Base-by-base conservation (phyloP, 2,797 vertebrate genomes). In the Acanthopagrus latus region DNA sequence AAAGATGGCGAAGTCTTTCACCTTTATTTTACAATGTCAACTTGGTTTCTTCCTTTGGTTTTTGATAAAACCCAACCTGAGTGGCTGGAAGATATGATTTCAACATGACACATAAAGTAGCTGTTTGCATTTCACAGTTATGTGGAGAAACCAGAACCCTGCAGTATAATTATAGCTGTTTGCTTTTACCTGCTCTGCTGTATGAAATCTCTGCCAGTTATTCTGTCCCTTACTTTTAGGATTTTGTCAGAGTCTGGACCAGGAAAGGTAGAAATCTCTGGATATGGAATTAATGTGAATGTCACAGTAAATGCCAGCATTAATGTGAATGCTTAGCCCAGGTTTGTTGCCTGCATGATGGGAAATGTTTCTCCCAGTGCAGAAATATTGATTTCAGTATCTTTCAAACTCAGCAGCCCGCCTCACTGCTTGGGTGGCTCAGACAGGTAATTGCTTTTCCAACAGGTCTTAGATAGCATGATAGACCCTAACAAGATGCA, bases 311-410 rank as follows among this genome's bases (percentile, higher is more conserved):
- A 89, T 90, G 88, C 76, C 79, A 89, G 84, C 71, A 83, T 88
- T 81, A 66, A 74, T 76, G 58, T 48, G 63, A 71, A 84, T 64
- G 76, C 74, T 81, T 21, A 3, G 60, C 63, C 81, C 64, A 59
- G 78, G 58, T 65, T 82, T 71, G 86, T 81, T 77, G 57, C 74
- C 57, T 86, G 67, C 43, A 48, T 83, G 83, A 87, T 33, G 51
- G 83, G 76, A 81, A 88, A 84, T 63, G 82, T 77, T 74, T 90
- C 85, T 83, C 77, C 71, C 80, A 63, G 76, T 64, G 82, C 78
- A 80, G 67, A 74, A 81, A 82, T 90, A 93, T 93, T 92, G 88
- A 94, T 94, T 92, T 87, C 55, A 80, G 74, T 80, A 76, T 83
- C 78, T 87, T 77, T 88, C 67, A 75, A 83, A 88, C 82, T 81